Conservation (phyloP, 1,140 invertebrate species). For the Bombus waltoni region DNA sequence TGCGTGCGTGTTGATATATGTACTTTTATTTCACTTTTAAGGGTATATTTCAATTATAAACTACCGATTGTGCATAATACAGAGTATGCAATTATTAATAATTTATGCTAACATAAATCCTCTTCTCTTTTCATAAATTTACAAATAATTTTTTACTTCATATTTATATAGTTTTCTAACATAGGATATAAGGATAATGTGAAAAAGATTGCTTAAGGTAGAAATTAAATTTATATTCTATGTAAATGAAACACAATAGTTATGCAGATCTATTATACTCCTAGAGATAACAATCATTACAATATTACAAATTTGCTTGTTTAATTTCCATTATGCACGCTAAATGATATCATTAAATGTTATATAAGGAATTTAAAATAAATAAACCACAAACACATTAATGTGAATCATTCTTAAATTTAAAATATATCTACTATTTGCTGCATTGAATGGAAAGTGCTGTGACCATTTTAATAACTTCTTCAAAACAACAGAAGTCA, state of each 20-base stretch:
- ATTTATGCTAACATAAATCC: not conserved
- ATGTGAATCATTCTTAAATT: not conserved
- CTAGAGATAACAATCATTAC: conserved; percentile 19
- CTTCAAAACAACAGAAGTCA: not conserved
- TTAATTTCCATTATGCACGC: not conserved
- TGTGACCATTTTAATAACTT: not conserved
- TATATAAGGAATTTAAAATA: conserved; percentile 21
- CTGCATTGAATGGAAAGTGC: not conserved
- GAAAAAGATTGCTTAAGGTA: not conserved
- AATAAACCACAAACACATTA: not conserved
- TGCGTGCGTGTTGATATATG: not conserved
- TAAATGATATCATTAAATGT: not conserved
- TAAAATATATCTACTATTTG: conserved; percentile 9
- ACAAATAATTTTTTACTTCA: conserved; percentile 28
- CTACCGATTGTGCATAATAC: not conserved
- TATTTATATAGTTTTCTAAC: conserved; percentile 1
- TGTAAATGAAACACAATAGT: conserved; percentile 11
- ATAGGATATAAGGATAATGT: not conserved
- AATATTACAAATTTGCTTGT: conserved; percentile 5
- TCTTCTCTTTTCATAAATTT: not conserved
- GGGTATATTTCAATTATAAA: not conserved
- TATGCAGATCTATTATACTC: not conserved
- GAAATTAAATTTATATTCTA: conserved; percentile 23
- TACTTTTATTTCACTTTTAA: not conserved
- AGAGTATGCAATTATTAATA: not conserved